Conservation (phyloP, 2,888 invertebrate genomes). For the Oxycera nigricornis region DNA sequence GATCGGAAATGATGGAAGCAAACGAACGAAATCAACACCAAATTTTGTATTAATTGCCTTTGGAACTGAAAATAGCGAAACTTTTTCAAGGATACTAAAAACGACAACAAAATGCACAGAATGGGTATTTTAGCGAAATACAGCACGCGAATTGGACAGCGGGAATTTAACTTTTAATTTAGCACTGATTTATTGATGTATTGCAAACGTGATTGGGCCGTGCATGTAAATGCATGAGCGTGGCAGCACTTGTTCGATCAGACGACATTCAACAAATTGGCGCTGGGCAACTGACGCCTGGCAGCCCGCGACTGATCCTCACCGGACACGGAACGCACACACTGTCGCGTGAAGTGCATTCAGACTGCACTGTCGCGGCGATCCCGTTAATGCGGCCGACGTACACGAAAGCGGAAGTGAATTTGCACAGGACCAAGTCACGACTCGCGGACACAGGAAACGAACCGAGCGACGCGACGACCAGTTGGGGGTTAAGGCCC, state of each 20-base stretch:
- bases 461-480: neutral
- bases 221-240: neutral
- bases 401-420: slow-evolving; percentile 2
- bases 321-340: neutral
- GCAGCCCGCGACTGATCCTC: neutral
- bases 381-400: neutral
- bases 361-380: neutral
- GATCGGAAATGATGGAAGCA: neutral
- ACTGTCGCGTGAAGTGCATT: neutral
- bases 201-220: neutral
- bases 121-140: no score
- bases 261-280: neutral
- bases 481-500: slow-evolving; percentile 30
- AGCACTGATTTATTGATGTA: neutral
- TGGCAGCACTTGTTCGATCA: slow-evolving; percentile 22
- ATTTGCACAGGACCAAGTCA: neutral
- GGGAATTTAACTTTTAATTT: no score
- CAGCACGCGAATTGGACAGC: no score
- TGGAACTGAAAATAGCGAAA: no score
- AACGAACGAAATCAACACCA: neutral
- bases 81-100: no score
- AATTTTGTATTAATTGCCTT: neutral
- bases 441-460: neutral
- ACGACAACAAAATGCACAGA: no score
- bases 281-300: neutral